A percentile compares a stretch with the other conserved stretches of the same genome.
phyloP scores from a whole-genome alignment of 2,797 vertebrate species.

The Denticeps clupeoides region DNA sequence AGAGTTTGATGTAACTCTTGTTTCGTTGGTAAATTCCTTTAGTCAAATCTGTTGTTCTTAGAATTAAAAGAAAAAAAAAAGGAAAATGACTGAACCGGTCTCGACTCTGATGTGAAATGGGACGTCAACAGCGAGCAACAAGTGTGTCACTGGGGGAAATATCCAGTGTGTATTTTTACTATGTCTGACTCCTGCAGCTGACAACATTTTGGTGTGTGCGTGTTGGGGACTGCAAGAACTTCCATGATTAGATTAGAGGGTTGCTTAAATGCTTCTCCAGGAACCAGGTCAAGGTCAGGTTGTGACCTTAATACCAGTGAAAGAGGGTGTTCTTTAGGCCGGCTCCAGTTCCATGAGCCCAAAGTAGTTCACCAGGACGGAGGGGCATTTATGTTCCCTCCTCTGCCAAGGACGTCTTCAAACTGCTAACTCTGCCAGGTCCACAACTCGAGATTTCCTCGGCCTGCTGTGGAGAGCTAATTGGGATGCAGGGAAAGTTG shows the following conservation, averaged over 20 bases:
- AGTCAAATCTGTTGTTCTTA: too few relatives aligned
- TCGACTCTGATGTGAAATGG: too few relatives aligned
- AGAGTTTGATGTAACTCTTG: too few relatives aligned
- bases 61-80: too few relatives aligned
- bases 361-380: slow-evolving; percentile 12
- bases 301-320: slow-evolving; percentile 42
- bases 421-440: slow-evolving; percentile 1
- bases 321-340: slow-evolving; percentile 21
- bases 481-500: slow-evolving; percentile 9
- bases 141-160: too few relatives aligned
- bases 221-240: slow-evolving; percentile 19
- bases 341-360: slow-evolving; percentile 19
- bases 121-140: too few relatives aligned
- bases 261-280: slow-evolving; percentile 58
- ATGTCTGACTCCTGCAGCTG: too few relatives aligned
- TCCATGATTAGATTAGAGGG: slow-evolving; percentile 59
- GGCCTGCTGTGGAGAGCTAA: slow-evolving; percentile 1
- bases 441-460: slow-evolving; percentile 1
- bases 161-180: too few relatives aligned
- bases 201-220: too few relatives aligned
- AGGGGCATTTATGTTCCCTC: slow-evolving; percentile 15
- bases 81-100: too few relatives aligned
- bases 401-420: slow-evolving; percentile 13
- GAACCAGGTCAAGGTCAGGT: slow-evolving; percentile 60
- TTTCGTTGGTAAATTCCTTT: too few relatives aligned